Evolutionary conservation across 1,140 invertebrate species (phyloP), one percentile per base, ranked within the genome.

Genomic region (Drosophila lacertosa): DNA sequence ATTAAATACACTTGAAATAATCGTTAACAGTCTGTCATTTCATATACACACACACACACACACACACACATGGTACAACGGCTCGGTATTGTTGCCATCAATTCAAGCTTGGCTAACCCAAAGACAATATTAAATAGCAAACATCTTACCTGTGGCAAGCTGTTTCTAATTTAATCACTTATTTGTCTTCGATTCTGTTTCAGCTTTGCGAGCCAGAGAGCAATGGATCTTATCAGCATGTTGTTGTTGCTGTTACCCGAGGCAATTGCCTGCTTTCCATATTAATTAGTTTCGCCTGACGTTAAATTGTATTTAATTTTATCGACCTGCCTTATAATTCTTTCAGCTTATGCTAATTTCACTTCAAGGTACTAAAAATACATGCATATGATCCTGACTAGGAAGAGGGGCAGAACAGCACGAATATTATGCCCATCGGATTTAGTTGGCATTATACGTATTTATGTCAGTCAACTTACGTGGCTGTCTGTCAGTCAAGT

Each of bases 1-100:
- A 82, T 81, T 82, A 82, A 77, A 65, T 58, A 73, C 72, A 73
- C 72, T 72, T 76, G 72, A 53, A 65, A 58, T 79, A 80, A 75
- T 67, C 51, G 58, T 45, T 67, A 51, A 71, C 64, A 53, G 37
- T 54, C 22, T 47, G 13, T 51, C 26, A 37, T 33, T 51, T 42
- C 50, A 32, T 24, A n/a, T 42, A 39, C 42, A 58, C 11, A 51
- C 16, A 22, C 13, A 37, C 26, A 22, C 53, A 33, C 3, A 26
- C 29, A 24, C 15, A 33, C 13, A 26, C 37, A 15, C 35, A 54
- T n/a, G 10, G 15, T 10, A 35, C 26, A 32, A 15, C 18, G 7
- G 35, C 59, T 33, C 35, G 24, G 35, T 20, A 55, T 57, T 70
- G 62, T 58, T 73, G 33, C 4, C 51, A 42, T 67, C 44, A 42